phyloP scores from a whole-genome alignment of 2,113 vertebrate genomes.

The Pseudorasbora parva region DNA sequence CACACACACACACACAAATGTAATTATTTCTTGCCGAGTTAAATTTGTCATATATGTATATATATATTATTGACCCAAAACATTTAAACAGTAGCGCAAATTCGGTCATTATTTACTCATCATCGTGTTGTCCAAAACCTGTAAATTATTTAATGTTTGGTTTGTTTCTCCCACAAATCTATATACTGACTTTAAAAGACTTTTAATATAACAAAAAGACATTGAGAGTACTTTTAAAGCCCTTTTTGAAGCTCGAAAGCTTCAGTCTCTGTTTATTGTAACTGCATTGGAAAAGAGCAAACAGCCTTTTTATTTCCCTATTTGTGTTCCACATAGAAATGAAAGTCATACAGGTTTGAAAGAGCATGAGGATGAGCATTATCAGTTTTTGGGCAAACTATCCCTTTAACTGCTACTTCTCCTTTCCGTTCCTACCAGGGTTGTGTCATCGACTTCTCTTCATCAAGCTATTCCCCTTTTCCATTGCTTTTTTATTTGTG shows the following conservation, averaged over 20 bases:
- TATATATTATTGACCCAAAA: not conserved
- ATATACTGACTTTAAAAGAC: not conserved
- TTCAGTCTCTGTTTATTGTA: not conserved
- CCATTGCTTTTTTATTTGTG: not conserved
- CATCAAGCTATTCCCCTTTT: not conserved
- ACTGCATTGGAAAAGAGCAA: not conserved
- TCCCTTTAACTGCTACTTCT: not conserved
- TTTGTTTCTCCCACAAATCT: not conserved
- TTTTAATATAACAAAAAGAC: not conserved
- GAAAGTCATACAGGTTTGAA: not conserved
- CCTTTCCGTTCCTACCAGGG: not conserved
- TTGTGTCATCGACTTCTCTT: slow-evolving; percentile 15
- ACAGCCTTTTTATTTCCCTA: not conserved
- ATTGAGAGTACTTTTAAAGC: not conserved
- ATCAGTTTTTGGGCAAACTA: not conserved
- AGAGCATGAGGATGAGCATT: not conserved
- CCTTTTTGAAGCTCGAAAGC: not conserved
- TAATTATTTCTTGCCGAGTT: no score
- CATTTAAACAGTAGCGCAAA: not conserved
- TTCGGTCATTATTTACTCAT: not conserved
- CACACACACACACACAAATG: no score
- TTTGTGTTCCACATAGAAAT: not conserved
- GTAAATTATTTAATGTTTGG: not conserved
- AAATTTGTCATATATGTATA: no score
- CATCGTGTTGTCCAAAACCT: not conserved